Base-by-base conservation (phyloP, 1,140 invertebrate genomes). In the Dreissena rostriformis region DNA sequence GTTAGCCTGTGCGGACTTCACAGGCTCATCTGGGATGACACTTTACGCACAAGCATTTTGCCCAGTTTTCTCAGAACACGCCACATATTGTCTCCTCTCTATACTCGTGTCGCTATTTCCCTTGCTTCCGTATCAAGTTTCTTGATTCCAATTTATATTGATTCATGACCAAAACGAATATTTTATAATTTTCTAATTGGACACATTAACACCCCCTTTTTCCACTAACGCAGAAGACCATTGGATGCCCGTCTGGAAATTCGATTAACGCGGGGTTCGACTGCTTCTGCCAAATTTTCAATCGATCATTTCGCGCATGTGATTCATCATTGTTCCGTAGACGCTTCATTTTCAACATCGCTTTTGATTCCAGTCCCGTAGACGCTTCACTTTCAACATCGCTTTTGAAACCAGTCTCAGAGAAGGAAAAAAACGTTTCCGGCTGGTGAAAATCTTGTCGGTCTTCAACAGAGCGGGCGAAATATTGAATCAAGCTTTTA, bases 131-230 rank as follows among this genome's bases (percentile, higher is more conserved):
- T 39, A 39, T 39, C 39, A 39, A 39, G 39, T 39, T 39, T 39
- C 39, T 2, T 39, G 39, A 39, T 39, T 39, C 39, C 39, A 28
- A 76, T 76, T 76, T 76, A 39, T 76, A 29, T 29, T 17, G 17
- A 71, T 19, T 19, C 49, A 15, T 10, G 29, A 29, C 26, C 26
- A 39, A 75, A 74, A 68, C 75, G 67, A 82, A 82, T 82, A 82
- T 82, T 82, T 82, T 82, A 82, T 82, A 82, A 67, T 74, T 74
- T 72, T 74, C 80, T 82, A 82, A 82, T 82, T 82, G 80, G 72
- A 65, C 57, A 66, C 80, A 74, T 73, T 73, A 67, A 74, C 63
- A 53, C 49, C 71, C n/a, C 52, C 1, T 73, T 66, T 75, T 63
- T 75, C 28, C 22, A 67, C 19, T 5, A 19, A 39, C 66, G 57